Percentiles rank a stretch among this genome's conserved stretches.
Conservation (phyloP, 2,888 invertebrate genomes). For the Euzophera pinguis region DNA sequence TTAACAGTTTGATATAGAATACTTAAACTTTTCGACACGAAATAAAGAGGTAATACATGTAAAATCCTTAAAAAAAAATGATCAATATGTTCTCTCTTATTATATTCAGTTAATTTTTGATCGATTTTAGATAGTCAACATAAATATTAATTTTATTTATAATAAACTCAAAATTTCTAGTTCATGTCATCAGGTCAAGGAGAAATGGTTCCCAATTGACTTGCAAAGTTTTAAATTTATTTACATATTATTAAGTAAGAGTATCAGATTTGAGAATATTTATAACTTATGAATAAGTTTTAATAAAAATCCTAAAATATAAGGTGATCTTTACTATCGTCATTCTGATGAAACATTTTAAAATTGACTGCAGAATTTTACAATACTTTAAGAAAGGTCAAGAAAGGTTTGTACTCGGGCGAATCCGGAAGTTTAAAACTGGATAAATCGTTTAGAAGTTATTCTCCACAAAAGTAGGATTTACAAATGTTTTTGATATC, state of each 20-base stretch:
- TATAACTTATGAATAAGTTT: not conserved
- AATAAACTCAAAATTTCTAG: not conserved
- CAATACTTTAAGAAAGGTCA: no score
- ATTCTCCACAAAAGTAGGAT: not conserved
- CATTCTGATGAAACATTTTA: no score
- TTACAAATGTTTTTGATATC: not conserved
- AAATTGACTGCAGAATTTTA: no score
- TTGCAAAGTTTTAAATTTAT: not conserved
- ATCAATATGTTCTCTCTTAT: no score
- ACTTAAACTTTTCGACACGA: no score
- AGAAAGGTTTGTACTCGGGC: no score
- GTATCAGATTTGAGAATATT: not conserved
- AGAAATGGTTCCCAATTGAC: not conserved
- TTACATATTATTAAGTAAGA: not conserved
- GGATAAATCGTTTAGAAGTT: no score
- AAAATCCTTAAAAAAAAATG: no score
- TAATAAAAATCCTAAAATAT: not conserved
- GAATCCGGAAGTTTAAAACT: no score
- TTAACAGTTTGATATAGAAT: no score
- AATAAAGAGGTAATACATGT: no score
- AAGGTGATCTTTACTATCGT: not conserved
- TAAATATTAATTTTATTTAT: not conserved
- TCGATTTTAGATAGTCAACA: not conserved
- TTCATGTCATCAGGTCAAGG: constrained; percentile 1
- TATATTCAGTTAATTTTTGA: no score